A percentile compares a stretch with the other conserved stretches of the same genome.
These are phyloP conservation scores for Pyxicephalus adspersus DNA, from an alignment of 2,113 vertebrate species.

Conservation along the genomic window DNA sequence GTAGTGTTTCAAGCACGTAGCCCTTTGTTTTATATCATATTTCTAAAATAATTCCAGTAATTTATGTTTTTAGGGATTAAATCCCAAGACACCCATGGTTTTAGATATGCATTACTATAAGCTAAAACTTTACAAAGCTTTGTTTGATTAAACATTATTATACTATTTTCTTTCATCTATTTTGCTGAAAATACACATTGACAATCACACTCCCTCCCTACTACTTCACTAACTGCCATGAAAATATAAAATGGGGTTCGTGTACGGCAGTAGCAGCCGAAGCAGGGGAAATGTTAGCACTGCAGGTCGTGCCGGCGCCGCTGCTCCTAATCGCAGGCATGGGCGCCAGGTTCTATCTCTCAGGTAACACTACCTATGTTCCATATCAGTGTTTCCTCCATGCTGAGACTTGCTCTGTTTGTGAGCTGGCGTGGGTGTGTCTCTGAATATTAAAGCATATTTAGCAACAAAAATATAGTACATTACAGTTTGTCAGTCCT, in stretches of 20 bases:
- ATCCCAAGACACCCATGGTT: background rate
- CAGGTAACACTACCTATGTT: no score
- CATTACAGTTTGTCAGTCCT: no score
- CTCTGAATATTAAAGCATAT: no score
- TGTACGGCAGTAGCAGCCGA: background rate
- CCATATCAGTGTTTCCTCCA: no score
- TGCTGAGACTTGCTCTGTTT: no score
- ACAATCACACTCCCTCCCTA: background rate
- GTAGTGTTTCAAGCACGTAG: constrained; percentile 6
- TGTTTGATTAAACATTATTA: constrained; percentile 7
- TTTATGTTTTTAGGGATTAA: background rate
- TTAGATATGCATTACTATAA: background rate
- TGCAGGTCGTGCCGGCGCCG: no score
- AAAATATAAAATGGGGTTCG: constrained; percentile 14
- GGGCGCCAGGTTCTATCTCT: no score
- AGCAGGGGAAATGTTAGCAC: background rate
- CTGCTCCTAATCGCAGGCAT: no score
- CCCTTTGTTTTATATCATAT: background rate
- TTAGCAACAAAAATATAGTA: background rate
- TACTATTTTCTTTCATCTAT: constrained; percentile 7
- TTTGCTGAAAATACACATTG: background rate
- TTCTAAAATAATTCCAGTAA: background rate
- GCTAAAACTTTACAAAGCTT: background rate
- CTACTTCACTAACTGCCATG: constrained; percentile 32
- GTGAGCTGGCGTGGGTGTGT: no score